phyloP scores from a whole-genome alignment of 2,888 invertebrate species.

The Anodontia alba region DNA sequence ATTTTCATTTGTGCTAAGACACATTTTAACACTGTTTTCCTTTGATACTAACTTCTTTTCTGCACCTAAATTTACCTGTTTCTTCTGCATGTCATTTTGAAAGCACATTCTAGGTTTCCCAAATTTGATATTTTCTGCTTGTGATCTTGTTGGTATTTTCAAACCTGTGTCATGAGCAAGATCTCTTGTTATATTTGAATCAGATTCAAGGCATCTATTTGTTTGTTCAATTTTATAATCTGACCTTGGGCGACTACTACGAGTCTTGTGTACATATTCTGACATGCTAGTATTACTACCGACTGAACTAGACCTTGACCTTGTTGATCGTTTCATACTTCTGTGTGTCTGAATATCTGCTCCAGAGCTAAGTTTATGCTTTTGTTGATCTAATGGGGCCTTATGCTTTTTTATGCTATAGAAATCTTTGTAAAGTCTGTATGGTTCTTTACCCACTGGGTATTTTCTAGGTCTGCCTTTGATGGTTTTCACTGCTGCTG shows the following conservation, averaged over 20 bases:
- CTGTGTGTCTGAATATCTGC: not conserved
- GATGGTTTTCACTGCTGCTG: not conserved
- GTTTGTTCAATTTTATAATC: not conserved
- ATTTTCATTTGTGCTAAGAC: not conserved
- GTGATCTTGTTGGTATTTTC: not conserved
- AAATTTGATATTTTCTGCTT: not conserved
- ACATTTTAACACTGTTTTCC: no score
- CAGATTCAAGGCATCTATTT: no score
- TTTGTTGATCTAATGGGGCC: no score
- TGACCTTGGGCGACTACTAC: not conserved
- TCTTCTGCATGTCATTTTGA: no score
- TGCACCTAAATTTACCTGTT: no score
- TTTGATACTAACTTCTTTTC: no score
- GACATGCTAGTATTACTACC: conserved; percentile 25
- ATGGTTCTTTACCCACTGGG: conserved; percentile 11
- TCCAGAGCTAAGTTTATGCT: no score
- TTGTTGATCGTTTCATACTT: not conserved
- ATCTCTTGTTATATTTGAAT: no score
- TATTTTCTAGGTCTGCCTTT: conserved; percentile 21
- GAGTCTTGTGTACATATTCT: not conserved
- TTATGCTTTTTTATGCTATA: no score
- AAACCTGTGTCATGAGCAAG: no score
- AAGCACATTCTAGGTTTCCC: no score
- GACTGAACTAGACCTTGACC: conserved; percentile 50
- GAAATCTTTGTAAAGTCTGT: not conserved